Evolutionary conservation across 2,797 vertebrate species (phyloP).

Genomic region (Harpagifer antarcticus): DNA sequence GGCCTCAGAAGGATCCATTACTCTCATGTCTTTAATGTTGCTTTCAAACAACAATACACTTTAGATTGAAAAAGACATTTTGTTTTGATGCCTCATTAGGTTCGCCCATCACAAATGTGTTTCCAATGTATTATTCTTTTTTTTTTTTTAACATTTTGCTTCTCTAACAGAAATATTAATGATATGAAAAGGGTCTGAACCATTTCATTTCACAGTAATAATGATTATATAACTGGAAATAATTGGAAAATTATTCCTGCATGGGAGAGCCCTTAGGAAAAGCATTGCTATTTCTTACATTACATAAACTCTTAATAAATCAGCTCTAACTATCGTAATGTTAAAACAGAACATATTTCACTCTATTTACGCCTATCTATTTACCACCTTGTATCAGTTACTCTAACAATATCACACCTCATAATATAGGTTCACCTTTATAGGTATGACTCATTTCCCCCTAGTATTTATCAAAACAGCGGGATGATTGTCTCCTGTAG

Average conservation of each 20-base stretch:
- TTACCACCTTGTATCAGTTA: conserved; percentile 21
- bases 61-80: conserved; percentile 47
- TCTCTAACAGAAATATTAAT: conserved; percentile 41
- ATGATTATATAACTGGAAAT: conserved; percentile 50
- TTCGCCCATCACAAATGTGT: conserved; percentile 34
- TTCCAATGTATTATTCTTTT: conserved; percentile 32
- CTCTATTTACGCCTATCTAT: conserved; percentile 19
- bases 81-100: conserved; percentile 45
- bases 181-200: conserved; percentile 38
- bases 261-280: conserved; percentile 19
- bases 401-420: conserved; percentile 15
- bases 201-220: conserved; percentile 42
- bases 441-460: conserved; percentile 35
- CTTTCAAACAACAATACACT: conserved; percentile 36
- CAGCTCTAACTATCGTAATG: conserved; percentile 12
- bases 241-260: conserved; percentile 54
- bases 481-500: conserved; percentile 30
- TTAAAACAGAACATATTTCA: conserved; percentile 11
- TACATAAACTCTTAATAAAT: conserved; percentile 15
- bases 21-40: conserved; percentile 49
- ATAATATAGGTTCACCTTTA: conserved; percentile 3
- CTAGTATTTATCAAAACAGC: conserved; percentile 16
- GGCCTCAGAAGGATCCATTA: conserved; percentile 30
- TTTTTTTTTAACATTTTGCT: conserved; percentile 22
- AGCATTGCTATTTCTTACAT: conserved; percentile 23